Conservation (phyloP, 2,888 invertebrate genomes). For the Pilophorus perplexus region DNA sequence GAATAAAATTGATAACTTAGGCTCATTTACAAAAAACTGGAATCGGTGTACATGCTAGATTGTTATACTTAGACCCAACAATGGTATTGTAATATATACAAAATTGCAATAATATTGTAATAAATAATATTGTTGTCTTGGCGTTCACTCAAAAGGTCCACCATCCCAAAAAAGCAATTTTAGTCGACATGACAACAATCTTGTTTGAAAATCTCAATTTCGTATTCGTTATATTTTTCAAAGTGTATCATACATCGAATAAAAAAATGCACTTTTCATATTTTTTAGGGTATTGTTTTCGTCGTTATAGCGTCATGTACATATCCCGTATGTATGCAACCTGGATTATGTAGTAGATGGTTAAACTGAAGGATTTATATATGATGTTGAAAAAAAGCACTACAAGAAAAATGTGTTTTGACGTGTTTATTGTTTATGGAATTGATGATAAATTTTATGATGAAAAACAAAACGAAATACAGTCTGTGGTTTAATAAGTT, state of each 20-base stretch:
- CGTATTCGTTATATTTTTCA: too few relatives aligned
- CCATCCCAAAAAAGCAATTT: too few relatives aligned
- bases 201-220: too few relatives aligned
- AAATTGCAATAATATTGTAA: too few relatives aligned
- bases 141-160: too few relatives aligned
- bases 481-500: constrained; percentile 19
- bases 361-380: constrained; percentile 4
- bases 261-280: neutral
- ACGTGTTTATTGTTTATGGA: constrained; percentile 15
- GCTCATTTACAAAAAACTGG: constrained; percentile 9
- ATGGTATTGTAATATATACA: too few relatives aligned
- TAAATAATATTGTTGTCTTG: constrained; percentile 13
- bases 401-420: constrained; percentile 13
- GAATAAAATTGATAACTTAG: neutral
- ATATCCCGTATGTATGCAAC: constrained; percentile 23
- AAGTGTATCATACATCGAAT: neutral
- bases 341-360: constrained; percentile 5
- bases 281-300: neutral
- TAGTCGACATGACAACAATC: too few relatives aligned
- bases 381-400: constrained; percentile 20
- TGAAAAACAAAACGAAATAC: constrained; percentile 16
- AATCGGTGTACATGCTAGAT: neutral
- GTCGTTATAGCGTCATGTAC: neutral
- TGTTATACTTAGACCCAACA: neutral
- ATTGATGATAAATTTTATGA: constrained; percentile 7